These are phyloP conservation scores for Pyrocoelia pectoralis DNA, from an alignment of 2,888 invertebrate genomes.

Conservation along the genomic window DNA sequence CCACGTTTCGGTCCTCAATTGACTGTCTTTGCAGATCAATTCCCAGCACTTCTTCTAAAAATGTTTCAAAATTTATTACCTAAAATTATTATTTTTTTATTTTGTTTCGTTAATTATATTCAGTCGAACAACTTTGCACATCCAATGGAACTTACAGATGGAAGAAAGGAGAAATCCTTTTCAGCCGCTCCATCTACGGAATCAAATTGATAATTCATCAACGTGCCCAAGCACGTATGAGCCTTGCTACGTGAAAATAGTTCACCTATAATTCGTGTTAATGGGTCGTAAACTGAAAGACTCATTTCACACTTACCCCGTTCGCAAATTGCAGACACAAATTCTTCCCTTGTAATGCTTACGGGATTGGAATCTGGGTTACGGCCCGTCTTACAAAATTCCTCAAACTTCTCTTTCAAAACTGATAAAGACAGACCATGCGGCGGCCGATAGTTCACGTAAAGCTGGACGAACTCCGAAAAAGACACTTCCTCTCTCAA, in stretches of 20 bases:
- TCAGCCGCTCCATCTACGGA: not conserved
- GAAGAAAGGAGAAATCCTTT: constrained; percentile 43
- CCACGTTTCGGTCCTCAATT: not conserved
- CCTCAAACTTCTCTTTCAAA: constrained; percentile 62
- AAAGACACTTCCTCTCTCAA: constrained; percentile 68
- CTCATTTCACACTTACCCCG: constrained; percentile 41
- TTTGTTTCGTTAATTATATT: no score
- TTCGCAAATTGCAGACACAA: constrained; percentile 45
- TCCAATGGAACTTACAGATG: constrained; percentile 44
- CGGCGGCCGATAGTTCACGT: constrained; percentile 72
- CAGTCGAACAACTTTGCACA: no score
- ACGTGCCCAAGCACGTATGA: constrained; percentile 46
- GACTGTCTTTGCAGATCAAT: constrained; percentile 56
- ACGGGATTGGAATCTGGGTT: constrained; percentile 40
- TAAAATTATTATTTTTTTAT: constrained; percentile 39
- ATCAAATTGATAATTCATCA: constrained; percentile 38
- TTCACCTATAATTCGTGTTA: constrained; percentile 45
- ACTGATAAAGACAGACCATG: constrained; percentile 62
- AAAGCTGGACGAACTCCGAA: constrained; percentile 71
- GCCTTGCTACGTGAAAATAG: constrained; percentile 41
- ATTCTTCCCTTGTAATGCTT: constrained; percentile 42
- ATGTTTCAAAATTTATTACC: constrained; percentile 59
- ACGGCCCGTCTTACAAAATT: constrained; percentile 54
- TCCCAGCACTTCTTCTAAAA: constrained; percentile 63
- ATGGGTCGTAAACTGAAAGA: no score